Evolutionary conservation across 2,113 vertebrate genomes (phyloP).

Genomic region (Syrrhaptes paradoxus): DNA sequence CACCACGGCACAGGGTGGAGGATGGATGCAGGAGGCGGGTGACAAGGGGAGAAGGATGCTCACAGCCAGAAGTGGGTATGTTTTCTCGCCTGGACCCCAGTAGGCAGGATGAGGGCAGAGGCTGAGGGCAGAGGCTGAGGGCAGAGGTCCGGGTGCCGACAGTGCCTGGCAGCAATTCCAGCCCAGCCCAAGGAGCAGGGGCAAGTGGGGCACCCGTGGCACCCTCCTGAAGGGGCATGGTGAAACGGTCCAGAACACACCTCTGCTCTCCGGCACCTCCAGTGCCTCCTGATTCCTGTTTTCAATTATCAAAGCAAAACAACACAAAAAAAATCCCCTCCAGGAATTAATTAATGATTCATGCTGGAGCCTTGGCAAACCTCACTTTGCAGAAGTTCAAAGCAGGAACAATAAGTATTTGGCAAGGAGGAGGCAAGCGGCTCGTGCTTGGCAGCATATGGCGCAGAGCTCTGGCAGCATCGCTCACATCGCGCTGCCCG

Average conservation of each 20-base stretch:
- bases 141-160: not conserved
- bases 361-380: constrained; percentile 50
- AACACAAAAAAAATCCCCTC: not conserved
- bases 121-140: not conserved
- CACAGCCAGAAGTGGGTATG: not conserved
- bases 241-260: not conserved
- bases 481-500: not conserved
- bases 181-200: not conserved
- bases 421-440: constrained; percentile 7
- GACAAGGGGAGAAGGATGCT: not conserved
- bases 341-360: constrained; percentile 66
- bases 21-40: not conserved
- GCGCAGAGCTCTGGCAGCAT: not conserved
- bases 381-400: constrained; percentile 24
- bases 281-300: not conserved
- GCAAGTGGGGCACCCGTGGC: not conserved
- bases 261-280: not conserved
- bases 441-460: not conserved
- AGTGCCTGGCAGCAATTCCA: not conserved
- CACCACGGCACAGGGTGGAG: not conserved
- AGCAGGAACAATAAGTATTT: constrained; percentile 54
- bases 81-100: not conserved
- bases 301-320: constrained; percentile 21
- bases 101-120: not conserved
- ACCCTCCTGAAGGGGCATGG: not conserved